Percentiles rank a stretch among this genome's conserved stretches.
phyloP scores from a whole-genome alignment of 2,113 vertebrate genomes.

The Vombatus ursinus region DNA sequence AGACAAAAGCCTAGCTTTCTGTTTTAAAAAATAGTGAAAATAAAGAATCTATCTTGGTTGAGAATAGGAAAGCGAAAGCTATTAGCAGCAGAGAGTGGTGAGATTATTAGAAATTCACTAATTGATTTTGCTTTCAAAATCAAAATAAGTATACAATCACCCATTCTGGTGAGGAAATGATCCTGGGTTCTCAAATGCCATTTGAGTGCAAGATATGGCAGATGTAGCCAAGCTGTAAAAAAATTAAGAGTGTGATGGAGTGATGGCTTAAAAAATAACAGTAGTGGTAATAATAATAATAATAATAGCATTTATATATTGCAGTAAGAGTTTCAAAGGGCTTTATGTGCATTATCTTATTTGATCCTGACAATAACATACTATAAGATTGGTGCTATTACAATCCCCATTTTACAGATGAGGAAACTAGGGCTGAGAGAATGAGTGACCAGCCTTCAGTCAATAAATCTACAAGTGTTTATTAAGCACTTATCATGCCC shows the following conservation, averaged over 20 bases:
- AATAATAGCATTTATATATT: neutral
- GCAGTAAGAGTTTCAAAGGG: neutral
- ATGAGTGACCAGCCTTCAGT: neutral
- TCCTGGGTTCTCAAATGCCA: neutral
- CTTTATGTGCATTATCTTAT: neutral
- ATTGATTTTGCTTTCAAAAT: conserved; percentile 1
- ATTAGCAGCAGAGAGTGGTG: conserved; percentile 32
- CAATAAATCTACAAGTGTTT: conserved; percentile 37
- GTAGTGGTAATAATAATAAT: neutral
- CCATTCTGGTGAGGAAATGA: neutral
- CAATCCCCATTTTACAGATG: neutral
- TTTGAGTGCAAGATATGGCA: neutral
- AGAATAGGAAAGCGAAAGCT: conserved; percentile 36
- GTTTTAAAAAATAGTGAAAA: conserved; percentile 22
- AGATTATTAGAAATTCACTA: neutral
- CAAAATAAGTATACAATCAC: conserved; percentile 19
- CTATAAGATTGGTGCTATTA: neutral
- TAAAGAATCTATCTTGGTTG: neutral
- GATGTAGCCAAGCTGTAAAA: neutral
- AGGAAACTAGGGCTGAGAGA: neutral
- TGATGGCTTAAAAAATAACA: neutral
- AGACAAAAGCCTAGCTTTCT: conserved; percentile 25
- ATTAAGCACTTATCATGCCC: neutral
- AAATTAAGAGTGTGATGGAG: neutral
- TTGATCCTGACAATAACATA: neutral